phyloP scores from a whole-genome alignment of 2,113 vertebrate genomes.

The Lathamus discolor region DNA sequence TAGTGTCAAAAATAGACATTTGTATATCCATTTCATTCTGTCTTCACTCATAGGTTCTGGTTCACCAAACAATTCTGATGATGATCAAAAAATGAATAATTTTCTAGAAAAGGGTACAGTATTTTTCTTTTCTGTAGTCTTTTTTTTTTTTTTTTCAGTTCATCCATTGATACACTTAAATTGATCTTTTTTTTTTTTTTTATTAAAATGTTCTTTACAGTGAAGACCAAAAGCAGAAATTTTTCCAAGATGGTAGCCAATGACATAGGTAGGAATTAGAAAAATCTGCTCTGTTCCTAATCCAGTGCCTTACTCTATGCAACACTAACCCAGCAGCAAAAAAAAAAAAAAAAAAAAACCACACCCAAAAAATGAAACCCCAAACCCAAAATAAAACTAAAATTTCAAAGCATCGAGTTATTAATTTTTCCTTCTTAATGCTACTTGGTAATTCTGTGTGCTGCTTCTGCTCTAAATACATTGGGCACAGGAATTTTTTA shows the following conservation, averaged over 20 bases:
- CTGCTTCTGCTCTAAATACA: conserved; percentile 69
- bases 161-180: conserved; percentile 69
- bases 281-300: conserved; percentile 75
- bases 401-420: conserved; percentile 41
- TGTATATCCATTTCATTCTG: conserved; percentile 71
- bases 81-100: conserved; percentile 89
- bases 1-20: conserved; percentile 35
- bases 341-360: neutral
- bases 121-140: conserved; percentile 73
- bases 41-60: conserved; percentile 86
- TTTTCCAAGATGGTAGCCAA: conserved; percentile 94
- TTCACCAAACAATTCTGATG: conserved; percentile 92
- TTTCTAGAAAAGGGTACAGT: conserved; percentile 98
- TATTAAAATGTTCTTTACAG: conserved; percentile 88
- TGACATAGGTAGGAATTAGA: conserved; percentile 86
- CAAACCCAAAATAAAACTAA: neutral
- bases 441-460: conserved; percentile 66
- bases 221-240: conserved; percentile 95
- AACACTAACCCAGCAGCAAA: conserved; percentile 71
- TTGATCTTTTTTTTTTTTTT: conserved; percentile 75
- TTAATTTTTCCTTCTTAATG: conserved; percentile 64
- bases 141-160: conserved; percentile 69
- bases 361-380: neutral
- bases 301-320: conserved; percentile 67
- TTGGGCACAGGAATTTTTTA: conserved; percentile 40